Percentiles rank a stretch among this genome's conserved stretches.
These are phyloP conservation scores for Caenorhabditis becei DNA, from an alignment of 2,888 invertebrate species.

Conservation along the genomic window DNA sequence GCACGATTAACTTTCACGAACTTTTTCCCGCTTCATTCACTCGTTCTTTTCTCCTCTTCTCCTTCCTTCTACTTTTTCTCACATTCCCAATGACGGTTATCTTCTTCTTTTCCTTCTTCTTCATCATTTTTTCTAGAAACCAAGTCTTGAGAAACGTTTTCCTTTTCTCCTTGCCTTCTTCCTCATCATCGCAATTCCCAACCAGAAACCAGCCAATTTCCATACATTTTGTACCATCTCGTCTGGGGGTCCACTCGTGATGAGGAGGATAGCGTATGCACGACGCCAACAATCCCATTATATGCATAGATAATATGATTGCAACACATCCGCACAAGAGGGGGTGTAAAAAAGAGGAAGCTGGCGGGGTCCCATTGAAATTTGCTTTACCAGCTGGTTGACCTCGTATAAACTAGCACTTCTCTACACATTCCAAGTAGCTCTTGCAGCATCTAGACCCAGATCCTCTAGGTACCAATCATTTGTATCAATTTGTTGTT, in stretches of 20 bases:
- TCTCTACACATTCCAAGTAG: background rate
- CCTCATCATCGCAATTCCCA: background rate
- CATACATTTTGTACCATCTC: conserved; percentile 34
- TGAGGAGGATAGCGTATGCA: conserved; percentile 47
- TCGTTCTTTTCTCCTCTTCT: conserved; percentile 24
- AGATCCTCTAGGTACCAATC: too few relatives aligned
- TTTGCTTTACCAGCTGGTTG: conserved; percentile 13
- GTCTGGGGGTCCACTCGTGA: conserved; percentile 34
- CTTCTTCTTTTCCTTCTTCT: conserved; percentile 22
- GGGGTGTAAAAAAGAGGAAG: conserved; percentile 32
- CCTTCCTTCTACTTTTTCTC: conserved; percentile 20
- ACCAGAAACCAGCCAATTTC: conserved; percentile 3
- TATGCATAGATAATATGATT: conserved; percentile 67
- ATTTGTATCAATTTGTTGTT: too few relatives aligned
- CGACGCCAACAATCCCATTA: conserved; percentile 64
- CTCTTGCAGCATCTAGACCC: too few relatives aligned
- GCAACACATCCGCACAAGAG: conserved; percentile 38
- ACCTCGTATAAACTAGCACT: conserved; percentile 4
- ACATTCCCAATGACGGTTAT: conserved; percentile 26
- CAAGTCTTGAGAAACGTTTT: background rate
- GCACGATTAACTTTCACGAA: conserved; percentile 53
- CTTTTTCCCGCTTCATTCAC: conserved; percentile 29
- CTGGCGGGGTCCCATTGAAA: background rate
- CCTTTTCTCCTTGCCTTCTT: background rate
- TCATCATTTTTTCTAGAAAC: conserved; percentile 12